These are phyloP conservation scores for Trissolcus brochymenae DNA, from an alignment of 2,888 invertebrate genomes.

Conservation along the genomic window DNA sequence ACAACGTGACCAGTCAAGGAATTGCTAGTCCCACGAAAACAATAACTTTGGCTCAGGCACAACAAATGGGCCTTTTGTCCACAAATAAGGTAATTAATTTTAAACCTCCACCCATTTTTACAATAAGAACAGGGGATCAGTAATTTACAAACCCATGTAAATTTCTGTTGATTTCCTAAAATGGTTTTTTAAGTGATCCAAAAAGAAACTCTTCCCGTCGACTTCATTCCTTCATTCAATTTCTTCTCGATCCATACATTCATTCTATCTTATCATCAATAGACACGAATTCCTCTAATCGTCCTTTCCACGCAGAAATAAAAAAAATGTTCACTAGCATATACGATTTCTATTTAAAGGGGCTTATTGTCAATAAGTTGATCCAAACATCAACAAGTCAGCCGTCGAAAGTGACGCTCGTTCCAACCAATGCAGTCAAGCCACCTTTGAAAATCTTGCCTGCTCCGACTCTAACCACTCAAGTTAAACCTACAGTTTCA, in stretches of 20 bases:
- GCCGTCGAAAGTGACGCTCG: constrained; percentile 74
- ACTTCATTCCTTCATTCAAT: not conserved
- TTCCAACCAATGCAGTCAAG: constrained; percentile 78
- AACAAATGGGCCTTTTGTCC: constrained; percentile 80
- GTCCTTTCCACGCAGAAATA: no score
- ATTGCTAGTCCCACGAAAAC: constrained; percentile 79
- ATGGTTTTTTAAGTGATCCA: not conserved
- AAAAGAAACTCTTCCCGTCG: not conserved
- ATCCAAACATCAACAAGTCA: constrained; percentile 72
- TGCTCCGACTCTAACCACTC: constrained; percentile 76
- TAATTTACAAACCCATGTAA: not conserved
- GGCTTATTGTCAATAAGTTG: constrained; percentile 78
- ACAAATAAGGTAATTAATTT: constrained; percentile 72
- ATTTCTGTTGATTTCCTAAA: not conserved
- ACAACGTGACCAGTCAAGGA: constrained; percentile 63
- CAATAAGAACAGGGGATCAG: not conserved
- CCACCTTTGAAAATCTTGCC: constrained; percentile 85
- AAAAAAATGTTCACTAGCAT: constrained; percentile 24
- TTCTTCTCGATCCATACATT: not conserved
- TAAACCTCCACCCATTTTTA: not conserved
- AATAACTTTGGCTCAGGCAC: constrained; percentile 81
- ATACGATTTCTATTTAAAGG: constrained; percentile 64
- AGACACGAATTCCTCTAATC: no score
- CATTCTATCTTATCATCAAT: no score
- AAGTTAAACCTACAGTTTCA: constrained; percentile 65